These are phyloP conservation scores for Psix sp. DNA, from an alignment of 1,140 invertebrate genomes.

Conservation along the genomic window DNA sequence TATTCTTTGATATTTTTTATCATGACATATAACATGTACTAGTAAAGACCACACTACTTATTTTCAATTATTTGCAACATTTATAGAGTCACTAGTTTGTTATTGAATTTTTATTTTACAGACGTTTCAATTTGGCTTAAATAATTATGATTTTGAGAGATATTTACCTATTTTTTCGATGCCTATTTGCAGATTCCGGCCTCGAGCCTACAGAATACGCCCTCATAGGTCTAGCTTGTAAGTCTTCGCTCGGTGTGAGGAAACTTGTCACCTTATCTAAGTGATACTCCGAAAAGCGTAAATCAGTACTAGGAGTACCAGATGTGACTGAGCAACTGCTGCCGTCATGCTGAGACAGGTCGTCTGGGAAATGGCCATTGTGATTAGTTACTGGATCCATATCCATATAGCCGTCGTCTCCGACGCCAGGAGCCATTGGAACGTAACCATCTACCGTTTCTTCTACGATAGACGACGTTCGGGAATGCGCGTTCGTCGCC, in stretches of 20 bases:
- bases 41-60: no score
- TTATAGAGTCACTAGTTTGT: no score
- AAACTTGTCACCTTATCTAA: constrained; percentile 83
- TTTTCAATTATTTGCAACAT: no score
- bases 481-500: constrained; percentile 67
- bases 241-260: constrained; percentile 80
- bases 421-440: constrained; percentile 79
- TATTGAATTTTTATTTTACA: no score
- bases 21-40: no score
- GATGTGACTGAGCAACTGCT: constrained; percentile 85
- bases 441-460: constrained; percentile 80
- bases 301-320: constrained; percentile 82
- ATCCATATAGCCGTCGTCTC: constrained; percentile 81
- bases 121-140: no score
- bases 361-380: constrained; percentile 71
- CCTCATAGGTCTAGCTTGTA: constrained; percentile 81
- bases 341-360: constrained; percentile 78
- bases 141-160: not conserved
- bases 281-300: constrained; percentile 81
- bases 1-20: no score
- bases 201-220: constrained; percentile 93
- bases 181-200: constrained; percentile 78
- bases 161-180: constrained; percentile 71
- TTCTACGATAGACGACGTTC: constrained; percentile 70
- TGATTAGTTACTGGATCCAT: constrained; percentile 79